These are phyloP conservation scores for Carapus acus DNA, from an alignment of 2,797 vertebrate genomes.

Conservation along the genomic window DNA sequence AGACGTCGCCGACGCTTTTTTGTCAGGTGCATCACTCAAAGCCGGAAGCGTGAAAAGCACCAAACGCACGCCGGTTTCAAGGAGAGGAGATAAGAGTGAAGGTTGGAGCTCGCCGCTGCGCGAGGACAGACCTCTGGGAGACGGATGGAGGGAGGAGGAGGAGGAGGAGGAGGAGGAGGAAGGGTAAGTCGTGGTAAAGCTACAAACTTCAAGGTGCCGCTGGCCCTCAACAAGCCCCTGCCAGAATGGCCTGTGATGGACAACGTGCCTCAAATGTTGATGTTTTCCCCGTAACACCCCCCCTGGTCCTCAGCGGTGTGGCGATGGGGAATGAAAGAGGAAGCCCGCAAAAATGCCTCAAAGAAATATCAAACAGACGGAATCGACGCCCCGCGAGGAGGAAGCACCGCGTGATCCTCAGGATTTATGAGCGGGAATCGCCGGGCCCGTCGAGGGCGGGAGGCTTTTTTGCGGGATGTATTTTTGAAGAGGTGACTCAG, in stretches of 20 bases:
- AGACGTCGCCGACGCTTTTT: constrained; percentile 20
- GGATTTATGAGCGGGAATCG: no score
- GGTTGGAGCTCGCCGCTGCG: constrained; percentile 6
- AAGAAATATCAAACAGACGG: neutral
- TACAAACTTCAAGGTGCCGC: constrained; percentile 15
- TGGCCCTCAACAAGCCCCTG: constrained; percentile 13
- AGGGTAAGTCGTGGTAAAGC: constrained; percentile 5
- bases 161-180: constrained; percentile 1
- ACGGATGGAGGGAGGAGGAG: neutral
- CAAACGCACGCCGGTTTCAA: constrained; percentile 18
- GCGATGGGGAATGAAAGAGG: neutral
- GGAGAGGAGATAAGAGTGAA: constrained; percentile 15
- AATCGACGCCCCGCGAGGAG: no score
- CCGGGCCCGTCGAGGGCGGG: no score
- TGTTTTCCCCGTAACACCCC: no score
- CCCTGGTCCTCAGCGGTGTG: neutral
- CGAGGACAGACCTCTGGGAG: constrained; percentile 4
- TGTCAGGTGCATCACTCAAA: constrained; percentile 15
- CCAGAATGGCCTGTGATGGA: constrained; percentile 6
- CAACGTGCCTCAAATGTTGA: constrained; percentile 14
- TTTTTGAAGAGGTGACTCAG: no score
- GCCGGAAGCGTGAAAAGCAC: constrained; percentile 1
- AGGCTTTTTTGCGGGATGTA: no score
- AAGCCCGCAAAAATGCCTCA: neutral
- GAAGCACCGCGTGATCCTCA: no score